Evolutionary conservation across 1,140 invertebrate species (phyloP), one percentile per base, ranked within the genome.

Genomic region (Cydia strobilella): DNA sequence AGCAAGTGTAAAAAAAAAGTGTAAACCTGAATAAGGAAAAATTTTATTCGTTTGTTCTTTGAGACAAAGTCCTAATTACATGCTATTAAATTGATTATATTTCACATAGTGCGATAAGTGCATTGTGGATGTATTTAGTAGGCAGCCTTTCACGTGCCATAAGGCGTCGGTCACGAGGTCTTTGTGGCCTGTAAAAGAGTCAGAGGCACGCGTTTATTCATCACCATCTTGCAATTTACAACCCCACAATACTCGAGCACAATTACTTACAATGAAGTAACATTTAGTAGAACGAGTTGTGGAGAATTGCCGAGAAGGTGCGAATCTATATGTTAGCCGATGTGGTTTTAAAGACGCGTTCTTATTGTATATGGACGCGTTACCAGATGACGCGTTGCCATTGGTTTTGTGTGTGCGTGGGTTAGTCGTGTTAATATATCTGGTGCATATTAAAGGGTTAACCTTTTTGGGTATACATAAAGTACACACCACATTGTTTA

Each of bases 81-180:
- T 59, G 20, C 54, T n/a, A 59, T 59, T 59, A 59, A 59, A 74
- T 39, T 75, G 76, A 69, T 79, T 79, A 76, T 81, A 79, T 78
- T 74, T 74, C 69, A 75, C 72, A 59, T 59, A 59, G 54, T 59
- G 20, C 54, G 54, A 59, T 59, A 59, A 59, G 54, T 59, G 27
- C 31, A 69, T 18, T 39, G 62, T 63, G 23, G 63, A 69, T 35
- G 65, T 69, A 69, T 69, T 69, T 69, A 69, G 65, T 69, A 69
- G 65, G 13, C 13, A 9, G 27, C 45, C 71, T 51, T 45, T 72
- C 35, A 54, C 54, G 54, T 74, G 73, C 75, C 80, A 85, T 85
- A 84, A 81, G 80, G 82, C 78, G 80, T 76, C 39, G 76, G 82
- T 81, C 82, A 82, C 80, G 80, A 77, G 74, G 20, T 35, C 76